Evolutionary conservation across 1,140 invertebrate genomes (phyloP).

Genomic region (Megalonaias nervosa): DNA sequence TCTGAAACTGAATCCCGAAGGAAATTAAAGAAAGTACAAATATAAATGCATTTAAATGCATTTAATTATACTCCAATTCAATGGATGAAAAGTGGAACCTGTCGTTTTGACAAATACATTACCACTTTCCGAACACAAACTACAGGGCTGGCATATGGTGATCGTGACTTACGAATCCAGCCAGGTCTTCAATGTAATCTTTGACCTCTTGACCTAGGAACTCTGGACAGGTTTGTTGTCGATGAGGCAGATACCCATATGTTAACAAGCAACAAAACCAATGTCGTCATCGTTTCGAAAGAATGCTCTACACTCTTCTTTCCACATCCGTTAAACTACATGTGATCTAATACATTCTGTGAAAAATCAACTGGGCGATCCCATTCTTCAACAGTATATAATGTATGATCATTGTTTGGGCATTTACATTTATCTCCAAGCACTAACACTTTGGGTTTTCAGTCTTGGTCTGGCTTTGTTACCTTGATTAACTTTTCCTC

Average conservation of each 20-base stretch:
- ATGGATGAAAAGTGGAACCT: too few relatives aligned
- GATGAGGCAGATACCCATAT: slow-evolving; percentile 13
- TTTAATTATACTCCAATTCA: too few relatives aligned
- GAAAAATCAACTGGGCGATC: slow-evolving; percentile 7
- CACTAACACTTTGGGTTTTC: background rate
- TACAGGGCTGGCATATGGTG: slow-evolving; percentile 32
- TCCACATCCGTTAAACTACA: slow-evolving; percentile 13
- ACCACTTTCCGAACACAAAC: slow-evolving; percentile 39
- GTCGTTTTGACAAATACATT: slow-evolving; percentile 28
- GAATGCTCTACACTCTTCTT: slow-evolving; percentile 24
- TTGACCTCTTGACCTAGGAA: slow-evolving; percentile 14
- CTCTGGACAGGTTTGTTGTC: slow-evolving; percentile 10
- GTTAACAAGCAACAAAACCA: slow-evolving; percentile 7
- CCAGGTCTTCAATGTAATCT: slow-evolving; percentile 10
- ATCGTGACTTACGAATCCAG: slow-evolving; percentile 4
- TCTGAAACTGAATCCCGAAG: too few relatives aligned
- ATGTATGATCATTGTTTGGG: background rate
- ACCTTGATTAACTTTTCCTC: too few relatives aligned
- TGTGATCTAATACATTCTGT: background rate
- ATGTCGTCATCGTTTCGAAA: slow-evolving; percentile 17
- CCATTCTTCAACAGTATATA: background rate
- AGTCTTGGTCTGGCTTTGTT: background rate
- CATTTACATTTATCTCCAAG: background rate
- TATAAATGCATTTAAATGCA: too few relatives aligned
- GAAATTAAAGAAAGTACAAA: too few relatives aligned